Evolutionary conservation across 1,140 invertebrate species (phyloP).

Genomic region (Druon quercuslanigerum): DNA sequence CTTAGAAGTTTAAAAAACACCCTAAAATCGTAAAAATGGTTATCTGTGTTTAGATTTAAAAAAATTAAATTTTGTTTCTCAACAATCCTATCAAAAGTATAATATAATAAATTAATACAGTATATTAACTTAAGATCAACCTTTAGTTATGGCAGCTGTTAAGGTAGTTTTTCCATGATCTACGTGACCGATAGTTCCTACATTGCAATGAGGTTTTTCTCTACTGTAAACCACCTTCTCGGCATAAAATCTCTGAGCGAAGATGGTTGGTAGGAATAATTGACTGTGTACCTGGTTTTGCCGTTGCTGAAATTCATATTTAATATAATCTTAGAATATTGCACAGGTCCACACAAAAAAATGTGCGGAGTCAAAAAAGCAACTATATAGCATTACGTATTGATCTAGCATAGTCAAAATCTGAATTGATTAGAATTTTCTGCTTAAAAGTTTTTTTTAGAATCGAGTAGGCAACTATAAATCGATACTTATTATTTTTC

Average conservation of each 20-base stretch:
- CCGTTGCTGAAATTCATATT: constrained; percentile 54
- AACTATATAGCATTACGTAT: no score
- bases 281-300: constrained; percentile 45
- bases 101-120: no score
- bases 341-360: background rate
- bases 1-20: no score
- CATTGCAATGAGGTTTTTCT: constrained; percentile 97
- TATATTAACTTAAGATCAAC: constrained; percentile 62
- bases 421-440: no score
- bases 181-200: constrained; percentile 99
- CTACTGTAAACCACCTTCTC: constrained; percentile 86
- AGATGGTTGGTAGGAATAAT: constrained; percentile 60
- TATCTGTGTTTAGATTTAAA: no score
- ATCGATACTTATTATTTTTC: no score
- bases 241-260: constrained; percentile 76
- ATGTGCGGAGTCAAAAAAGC: background rate
- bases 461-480: no score
- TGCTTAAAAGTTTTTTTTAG: no score
- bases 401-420: no score
- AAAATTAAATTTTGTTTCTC: no score
- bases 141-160: constrained; percentile 97
- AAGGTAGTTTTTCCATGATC: constrained; percentile 99
- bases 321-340: constrained; percentile 2
- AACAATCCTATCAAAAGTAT: no score
- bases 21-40: no score